Evolutionary conservation across 2,888 invertebrate genomes (phyloP).

Genomic region (Scaptomyza cyrtandrae): DNA sequence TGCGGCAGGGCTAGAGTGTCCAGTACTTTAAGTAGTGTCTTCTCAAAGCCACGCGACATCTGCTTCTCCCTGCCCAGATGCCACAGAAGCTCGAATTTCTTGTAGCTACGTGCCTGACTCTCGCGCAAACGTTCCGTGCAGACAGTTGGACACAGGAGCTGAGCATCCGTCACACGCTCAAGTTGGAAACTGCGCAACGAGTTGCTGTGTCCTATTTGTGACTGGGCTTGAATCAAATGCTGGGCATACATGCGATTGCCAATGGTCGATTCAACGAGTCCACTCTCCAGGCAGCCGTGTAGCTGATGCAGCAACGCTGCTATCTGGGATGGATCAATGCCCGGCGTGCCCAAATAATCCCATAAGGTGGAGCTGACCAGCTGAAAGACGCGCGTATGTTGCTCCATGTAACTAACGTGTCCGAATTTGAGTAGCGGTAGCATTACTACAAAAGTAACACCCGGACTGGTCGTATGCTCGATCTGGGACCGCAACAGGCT

Average conservation of each 20-base stretch:
- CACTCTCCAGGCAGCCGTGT: conserved; percentile 88
- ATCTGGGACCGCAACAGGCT: conserved; percentile 84
- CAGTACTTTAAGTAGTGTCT: conserved; percentile 89
- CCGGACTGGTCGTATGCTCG: conserved; percentile 84
- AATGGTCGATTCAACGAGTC: conserved; percentile 90
- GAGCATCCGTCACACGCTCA: conserved; percentile 82
- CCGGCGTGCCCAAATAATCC: conserved; percentile 87
- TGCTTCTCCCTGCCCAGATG: conserved; percentile 90
- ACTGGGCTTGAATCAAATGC: conserved; percentile 74
- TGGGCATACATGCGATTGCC: conserved; percentile 85
- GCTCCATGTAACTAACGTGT: conserved; percentile 88
- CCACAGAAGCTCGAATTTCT: conserved; percentile 87
- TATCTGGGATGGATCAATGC: conserved; percentile 82
- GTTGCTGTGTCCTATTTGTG: conserved; percentile 37
- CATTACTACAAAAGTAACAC: conserved; percentile 89
- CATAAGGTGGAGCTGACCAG: conserved; percentile 89
- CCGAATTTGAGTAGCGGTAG: conserved; percentile 88
- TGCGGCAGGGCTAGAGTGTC: conserved; percentile 82
- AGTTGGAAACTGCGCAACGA: conserved; percentile 78
- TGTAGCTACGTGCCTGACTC: conserved; percentile 83
- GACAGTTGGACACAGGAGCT: conserved; percentile 81
- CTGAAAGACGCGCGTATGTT: conserved; percentile 89
- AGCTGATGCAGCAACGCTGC: conserved; percentile 90
- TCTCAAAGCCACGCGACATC: conserved; percentile 85
- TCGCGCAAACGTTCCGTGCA: conserved; percentile 79